These are phyloP conservation scores for Planiliza haematocheilus DNA, from an alignment of 2,113 vertebrate genomes.

Conservation along the genomic window DNA sequence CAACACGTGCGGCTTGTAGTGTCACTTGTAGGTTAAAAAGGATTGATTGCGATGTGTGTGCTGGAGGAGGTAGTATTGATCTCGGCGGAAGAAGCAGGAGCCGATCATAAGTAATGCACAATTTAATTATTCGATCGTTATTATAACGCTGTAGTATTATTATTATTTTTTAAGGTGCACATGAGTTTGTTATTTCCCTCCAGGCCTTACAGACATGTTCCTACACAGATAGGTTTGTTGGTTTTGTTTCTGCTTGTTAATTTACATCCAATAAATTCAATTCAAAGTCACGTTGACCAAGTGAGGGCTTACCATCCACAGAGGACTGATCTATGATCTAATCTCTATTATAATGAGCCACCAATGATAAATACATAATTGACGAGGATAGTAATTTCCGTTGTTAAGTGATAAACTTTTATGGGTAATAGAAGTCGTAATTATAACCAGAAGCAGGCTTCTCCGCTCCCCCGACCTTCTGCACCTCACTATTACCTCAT, in stretches of 20 bases:
- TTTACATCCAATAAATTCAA: constrained; percentile 4
- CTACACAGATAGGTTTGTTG: background rate
- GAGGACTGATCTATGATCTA: background rate
- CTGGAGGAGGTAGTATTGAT: background rate
- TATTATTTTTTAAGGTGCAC: background rate
- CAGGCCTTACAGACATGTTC: background rate
- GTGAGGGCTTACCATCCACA: background rate
- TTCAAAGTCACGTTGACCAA: background rate
- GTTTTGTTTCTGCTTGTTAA: background rate
- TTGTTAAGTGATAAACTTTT: constrained; percentile 49
- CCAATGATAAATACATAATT: constrained; percentile 44
- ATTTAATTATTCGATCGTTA: too few species aligned
- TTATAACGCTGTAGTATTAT: too few species aligned
- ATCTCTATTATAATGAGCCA: constrained; percentile 5
- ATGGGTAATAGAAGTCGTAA: constrained; percentile 19
- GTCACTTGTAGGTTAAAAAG: too few species aligned
- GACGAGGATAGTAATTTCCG: constrained; percentile 65
- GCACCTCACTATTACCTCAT: background rate
- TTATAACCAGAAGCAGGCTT: background rate
- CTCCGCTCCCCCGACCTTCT: background rate
- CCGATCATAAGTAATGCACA: background rate
- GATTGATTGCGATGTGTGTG: background rate
- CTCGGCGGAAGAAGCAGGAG: background rate
- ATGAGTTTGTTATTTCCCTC: background rate
- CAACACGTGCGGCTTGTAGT: background rate